Percentiles rank a stretch among this genome's conserved stretches.
These are phyloP conservation scores for Gambelia wislizenii DNA, from an alignment of 2,797 vertebrate species.

Conservation along the genomic window DNA sequence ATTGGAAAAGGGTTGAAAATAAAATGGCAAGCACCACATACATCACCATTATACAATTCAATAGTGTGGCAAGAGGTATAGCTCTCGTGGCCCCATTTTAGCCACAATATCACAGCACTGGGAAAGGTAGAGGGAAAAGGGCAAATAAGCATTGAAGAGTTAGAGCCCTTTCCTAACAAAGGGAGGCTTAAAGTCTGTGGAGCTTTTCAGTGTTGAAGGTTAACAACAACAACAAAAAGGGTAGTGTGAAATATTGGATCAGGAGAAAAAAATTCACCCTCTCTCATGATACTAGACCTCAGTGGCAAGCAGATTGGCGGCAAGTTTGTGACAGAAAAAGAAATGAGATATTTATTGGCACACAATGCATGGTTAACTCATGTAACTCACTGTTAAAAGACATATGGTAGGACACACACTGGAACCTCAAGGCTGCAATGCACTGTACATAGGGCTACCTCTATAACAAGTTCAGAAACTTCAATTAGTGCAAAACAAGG, in stretches of 20 bases:
- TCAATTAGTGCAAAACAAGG: too few relatives aligned
- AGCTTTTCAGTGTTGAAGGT: not conserved
- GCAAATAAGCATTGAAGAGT: not conserved
- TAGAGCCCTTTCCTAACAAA: not conserved
- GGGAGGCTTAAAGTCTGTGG: not conserved
- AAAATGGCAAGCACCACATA: not conserved
- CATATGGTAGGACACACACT: not conserved
- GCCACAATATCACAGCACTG: not conserved
- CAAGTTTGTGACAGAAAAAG: not conserved
- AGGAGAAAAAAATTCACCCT: not conserved
- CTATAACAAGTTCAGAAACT: too few relatives aligned
- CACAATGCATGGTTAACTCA: not conserved
- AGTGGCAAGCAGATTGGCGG: not conserved
- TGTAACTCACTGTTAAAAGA: not conserved
- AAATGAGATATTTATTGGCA: not conserved
- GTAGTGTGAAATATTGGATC: not conserved
- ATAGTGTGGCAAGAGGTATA: not conserved
- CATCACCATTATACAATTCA: not conserved
- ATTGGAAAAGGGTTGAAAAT: not conserved
- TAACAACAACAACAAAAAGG: not conserved
- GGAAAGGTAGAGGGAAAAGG: not conserved
- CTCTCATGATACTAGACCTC: not conserved
- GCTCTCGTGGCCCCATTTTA: not conserved
- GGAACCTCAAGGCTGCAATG: too few relatives aligned
- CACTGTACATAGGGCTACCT: too few relatives aligned